A percentile compares a stretch with the other conserved stretches of the same genome.
Evolutionary conservation across 2,113 vertebrate species (phyloP).

Genomic region (Eublepharis macularius): DNA sequence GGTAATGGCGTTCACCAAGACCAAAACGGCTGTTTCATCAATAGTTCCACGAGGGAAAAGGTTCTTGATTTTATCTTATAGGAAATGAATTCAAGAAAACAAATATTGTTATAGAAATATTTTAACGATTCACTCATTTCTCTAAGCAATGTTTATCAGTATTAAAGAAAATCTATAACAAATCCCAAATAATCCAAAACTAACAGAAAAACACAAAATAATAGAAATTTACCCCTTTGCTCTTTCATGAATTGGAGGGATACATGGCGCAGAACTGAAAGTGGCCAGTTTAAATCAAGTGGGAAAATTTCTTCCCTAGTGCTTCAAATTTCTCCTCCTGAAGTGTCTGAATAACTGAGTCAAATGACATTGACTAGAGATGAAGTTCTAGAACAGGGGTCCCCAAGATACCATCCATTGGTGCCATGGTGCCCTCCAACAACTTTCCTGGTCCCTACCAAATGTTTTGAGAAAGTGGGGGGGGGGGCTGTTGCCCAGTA

Average conservation of each 20-base stretch:
- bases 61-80: conserved; percentile 85
- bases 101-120: background rate
- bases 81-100: conserved; percentile 15
- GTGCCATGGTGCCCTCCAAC: too few species aligned
- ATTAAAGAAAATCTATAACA: background rate
- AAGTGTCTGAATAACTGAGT: too few species aligned
- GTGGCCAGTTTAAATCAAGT: background rate
- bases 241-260: background rate
- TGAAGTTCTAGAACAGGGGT: too few species aligned
- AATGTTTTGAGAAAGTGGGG: too few species aligned
- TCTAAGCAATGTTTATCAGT: background rate
- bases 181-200: background rate
- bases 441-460: too few species aligned
- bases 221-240: background rate
- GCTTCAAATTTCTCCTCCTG: too few species aligned
- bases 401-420: too few species aligned
- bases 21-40: conserved; percentile 71
- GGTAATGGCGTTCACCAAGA: conserved; percentile 86
- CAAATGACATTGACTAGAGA: too few species aligned
- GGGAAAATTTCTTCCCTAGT: background rate
- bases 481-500: too few species aligned
- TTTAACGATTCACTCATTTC: background rate
- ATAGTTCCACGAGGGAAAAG: conserved; percentile 80
- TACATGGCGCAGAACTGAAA: background rate
- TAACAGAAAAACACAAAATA: background rate